Evolutionary conservation across 2,888 invertebrate species (phyloP), one percentile per base, ranked within the genome.

Genomic region (Chloroclystis v-ata): DNA sequence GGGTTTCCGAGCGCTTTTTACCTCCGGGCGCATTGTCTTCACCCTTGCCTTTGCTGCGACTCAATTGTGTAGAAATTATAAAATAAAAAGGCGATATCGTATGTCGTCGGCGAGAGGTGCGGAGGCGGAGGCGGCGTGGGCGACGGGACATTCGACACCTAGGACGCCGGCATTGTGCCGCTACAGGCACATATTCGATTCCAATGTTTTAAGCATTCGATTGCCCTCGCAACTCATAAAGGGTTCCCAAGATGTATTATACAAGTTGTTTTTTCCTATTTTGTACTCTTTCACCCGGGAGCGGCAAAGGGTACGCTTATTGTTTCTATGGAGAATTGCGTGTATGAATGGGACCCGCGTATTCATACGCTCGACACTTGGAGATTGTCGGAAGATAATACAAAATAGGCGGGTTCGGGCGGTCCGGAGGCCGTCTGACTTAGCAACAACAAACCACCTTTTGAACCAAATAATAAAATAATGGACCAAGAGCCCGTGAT

Each of bases 1-100:
- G 83, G 84, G 82, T 82, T 85, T 84, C 80, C 78, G 77, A 83
- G 78, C 80, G 69, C 72, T 75, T 76, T 69, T 57, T 78, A 84
- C 85, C 87, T 85, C 86, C 86, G 87, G 87, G 86, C 78, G 83
- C 69, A 87, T 87, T 87, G 86, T 87, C 82, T 85, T 82, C 82
- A 71, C 86, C 86, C 85, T 83, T 72, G 83, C 80, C 78, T 82
- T 82, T 77, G 72, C 77, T 72, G 75, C 65, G 72, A 69, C 73
- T 74, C 69, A 65, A 78, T 85, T 86, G 83, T 87, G 67, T 74
- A 75, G 79, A 67, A 83, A 86, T 87, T 87, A 85, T 82, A 72
- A 82, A 85, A 82, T 84, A 83, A 85, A 84, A 83, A 84, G 80
- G 77, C 72, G 83, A 78, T 85, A 85, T 86, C 86, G 79, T 78